Evolutionary conservation across 2,113 vertebrate species (phyloP), one percentile per base, ranked within the genome.

Genomic region (Gadus macrocephalus): DNA sequence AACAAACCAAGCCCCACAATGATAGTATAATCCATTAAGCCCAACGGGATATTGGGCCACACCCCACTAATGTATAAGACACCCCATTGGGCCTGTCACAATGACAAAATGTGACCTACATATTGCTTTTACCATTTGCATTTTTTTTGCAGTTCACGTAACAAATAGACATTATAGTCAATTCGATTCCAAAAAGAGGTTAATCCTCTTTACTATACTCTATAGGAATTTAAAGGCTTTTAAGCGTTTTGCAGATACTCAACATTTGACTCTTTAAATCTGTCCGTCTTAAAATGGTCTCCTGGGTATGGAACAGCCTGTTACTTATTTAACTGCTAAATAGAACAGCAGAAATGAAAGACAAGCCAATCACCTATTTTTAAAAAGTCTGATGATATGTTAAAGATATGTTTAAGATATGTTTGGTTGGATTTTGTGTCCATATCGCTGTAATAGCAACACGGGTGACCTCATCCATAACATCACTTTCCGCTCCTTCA

Each of bases 181-280:
- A 75, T 61, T 70, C 65, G 71, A 72, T 58, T 31, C 27, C 56
- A 70, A 82, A 89, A 80, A 81, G 83, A 84, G 79, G 78, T 82
- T 86, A 88, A 88, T 88, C 89, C 75, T 83, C 86, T 83, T 80
- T 79, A 60, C 22, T 59, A 53, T 79, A 70, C 72, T 81, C 71
- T 38, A 83, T 56, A 80, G 75, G 84, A 87, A 83, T 89, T 86
- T 81, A 86, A 9, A 76, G 66, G 79, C 76, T 86, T 89, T 87
- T 58, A 58, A 49, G 55, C 6, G 15, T 58, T 58, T 58, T 58
- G 14, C 16, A 58, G 15, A 17, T 14, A 6, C 55, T 17, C 55
- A 58, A 49, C 9, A 49, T 49, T 59, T 80, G 67, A 81, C 67
- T 73, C 82, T 87, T 76, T 76, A 74, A 75, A 81, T 84, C 68